Evolutionary conservation across 2,888 invertebrate species (phyloP), one percentile per base, ranked within the genome.

Genomic region (Matsumyia berberina): DNA sequence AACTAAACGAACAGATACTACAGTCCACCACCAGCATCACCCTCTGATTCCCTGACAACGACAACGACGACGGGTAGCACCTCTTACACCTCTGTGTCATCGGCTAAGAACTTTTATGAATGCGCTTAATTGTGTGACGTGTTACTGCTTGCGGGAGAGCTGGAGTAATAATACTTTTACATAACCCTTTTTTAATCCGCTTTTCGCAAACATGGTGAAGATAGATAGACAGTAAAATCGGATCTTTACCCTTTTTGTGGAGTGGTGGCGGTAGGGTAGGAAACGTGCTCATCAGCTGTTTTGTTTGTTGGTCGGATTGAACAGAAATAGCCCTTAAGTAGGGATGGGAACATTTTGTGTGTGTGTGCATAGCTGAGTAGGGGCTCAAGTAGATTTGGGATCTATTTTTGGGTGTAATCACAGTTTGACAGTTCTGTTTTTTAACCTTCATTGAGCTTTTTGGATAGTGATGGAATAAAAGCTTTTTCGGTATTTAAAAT

Each of bases 61-160:
- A 24, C 24, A 24, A n/a, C n/a, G n/a, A n/a, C n/a, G n/a, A n/a
- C 12, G 19, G 42, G 55, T 60, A 29, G 62, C 69, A 70, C 70
- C 33, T 44, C 29, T 57, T 49, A 60, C 37, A 42, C 44, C 51
- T 66, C 57, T 57, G 33, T 57, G 33, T 62, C 29, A 58, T 7
- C 46, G 31, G 44, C 39, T 55, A 37, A 44, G 44, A 55, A 49
- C 46, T 72, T 81, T 70, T 72, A 72, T 78, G 78, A 82, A 82
- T 62, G 67, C 60, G 72, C 72, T 82, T 72, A 77, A 82, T 82
- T 82, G 60, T 72, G 66, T 60, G 66, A 77, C 72, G 66, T 77
- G 64, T 64, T n/a, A 44, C 31, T 51, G 15, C 35, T 60, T 77
- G 69, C 37, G 37, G 37, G 53, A 19, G 39, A 35, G 11, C 8